Evolutionary conservation across 2,113 vertebrate genomes (phyloP), one percentile per base, ranked within the genome.

Genomic region (Microtus pennsylvanicus): DNA sequence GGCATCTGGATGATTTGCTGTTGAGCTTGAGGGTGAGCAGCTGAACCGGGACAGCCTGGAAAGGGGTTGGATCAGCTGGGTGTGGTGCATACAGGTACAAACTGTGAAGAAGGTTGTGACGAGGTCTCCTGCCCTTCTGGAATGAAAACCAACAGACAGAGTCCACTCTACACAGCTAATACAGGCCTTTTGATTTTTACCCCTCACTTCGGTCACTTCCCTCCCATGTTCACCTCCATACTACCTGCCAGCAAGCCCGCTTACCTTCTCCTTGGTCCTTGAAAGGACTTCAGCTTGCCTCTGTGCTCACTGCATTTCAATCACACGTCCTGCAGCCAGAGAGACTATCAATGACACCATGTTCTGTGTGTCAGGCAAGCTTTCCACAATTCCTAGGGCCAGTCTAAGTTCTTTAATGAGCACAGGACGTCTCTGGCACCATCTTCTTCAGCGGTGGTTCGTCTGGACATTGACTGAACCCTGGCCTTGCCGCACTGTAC

Each of bases 381-480:
- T 78, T 91, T 81, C 61, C 74, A n/a, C 55, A 17, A 76, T 91
- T 93, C 52, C 61, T 35, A n/a, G 0, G 0, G 47, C 82, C 87
- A 88, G 30, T 63, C 33, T 7, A 33, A 93, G 30, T 78, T 78
- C 47, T 75, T 86, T 95, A 16, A n/a, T 35, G 52, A 88, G 35
- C 16, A 3, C 30, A 19, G 8, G 4, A 5, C 17, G 7, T 19
- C 50, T 12, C 55, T 90, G 28, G 6, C 1, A 2, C 3, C 0
- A 22, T 61, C 61, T 87, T 38, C 47, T 10, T 14, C 24, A 58
- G 45, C 4, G 0, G 0, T n/a, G 76, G 24, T 63, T 17, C 61
- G n/a, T 70, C 50, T 17, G 45, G 21, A 33, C 26, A 58, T 45
- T 81, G 74, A 35, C 21, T 61, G 74, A 61, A 21, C 45, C 87